phyloP scores from a whole-genome alignment of 2,113 vertebrate species.

The Sebastes schlegelii region DNA sequence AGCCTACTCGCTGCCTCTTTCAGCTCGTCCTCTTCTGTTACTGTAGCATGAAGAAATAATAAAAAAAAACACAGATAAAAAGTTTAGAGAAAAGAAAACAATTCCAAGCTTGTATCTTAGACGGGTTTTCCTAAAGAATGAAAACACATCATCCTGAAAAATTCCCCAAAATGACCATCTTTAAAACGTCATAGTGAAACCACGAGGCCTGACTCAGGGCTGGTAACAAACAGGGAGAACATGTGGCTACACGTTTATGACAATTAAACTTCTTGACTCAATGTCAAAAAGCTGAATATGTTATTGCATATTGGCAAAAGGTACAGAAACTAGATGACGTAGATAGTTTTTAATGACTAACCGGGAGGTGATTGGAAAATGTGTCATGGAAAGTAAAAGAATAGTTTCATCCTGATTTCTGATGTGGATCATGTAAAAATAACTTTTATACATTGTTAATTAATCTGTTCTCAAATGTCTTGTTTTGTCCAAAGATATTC shows the following conservation, averaged over 20 bases:
- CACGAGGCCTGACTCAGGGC: neutral
- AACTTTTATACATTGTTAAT: too few species aligned
- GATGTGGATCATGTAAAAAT: too few species aligned
- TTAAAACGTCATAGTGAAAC: neutral
- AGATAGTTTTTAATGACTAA: too few species aligned
- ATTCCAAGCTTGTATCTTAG: neutral
- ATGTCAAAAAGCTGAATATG: too few species aligned
- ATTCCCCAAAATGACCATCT: neutral
- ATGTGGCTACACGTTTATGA: neutral
- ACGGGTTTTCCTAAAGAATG: neutral
- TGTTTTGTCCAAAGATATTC: too few species aligned
- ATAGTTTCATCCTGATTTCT: too few species aligned
- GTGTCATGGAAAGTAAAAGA: too few species aligned
- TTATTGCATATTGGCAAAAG: neutral
- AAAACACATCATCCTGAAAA: neutral
- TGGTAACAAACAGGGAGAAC: too few species aligned
- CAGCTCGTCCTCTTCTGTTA: neutral
- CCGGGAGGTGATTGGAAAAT: neutral
- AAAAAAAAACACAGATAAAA: neutral
- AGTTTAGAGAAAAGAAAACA: neutral
- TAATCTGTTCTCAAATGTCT: too few species aligned
- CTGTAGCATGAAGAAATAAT: neutral
- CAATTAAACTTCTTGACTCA: neutral
- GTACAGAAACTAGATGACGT: neutral
- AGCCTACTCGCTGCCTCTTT: conserved; percentile 34